Evolutionary conservation across 2,113 vertebrate genomes (phyloP), one percentile per base, ranked within the genome.

Genomic region (Paedocypris sp.): DNA sequence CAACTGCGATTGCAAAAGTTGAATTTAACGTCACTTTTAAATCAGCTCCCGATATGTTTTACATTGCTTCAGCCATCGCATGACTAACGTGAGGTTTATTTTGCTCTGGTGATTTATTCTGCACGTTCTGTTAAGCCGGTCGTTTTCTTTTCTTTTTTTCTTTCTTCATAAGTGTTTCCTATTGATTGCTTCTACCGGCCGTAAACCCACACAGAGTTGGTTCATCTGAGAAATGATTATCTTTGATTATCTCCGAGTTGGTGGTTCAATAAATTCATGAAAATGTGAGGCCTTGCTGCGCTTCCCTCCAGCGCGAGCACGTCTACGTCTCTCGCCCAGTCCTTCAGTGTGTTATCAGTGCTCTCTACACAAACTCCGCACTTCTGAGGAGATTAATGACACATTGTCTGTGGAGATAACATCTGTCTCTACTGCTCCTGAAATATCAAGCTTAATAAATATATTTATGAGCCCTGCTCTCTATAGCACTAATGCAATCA

Each of bases 381-480:
- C 53, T 73, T 73, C 71, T 70, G 71, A 76, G 70, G 70, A 74
- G 76, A 78, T 78, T 78, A 78, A 78, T 78, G 69, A 73, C 74
- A 74, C 68, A 71, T 78, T 76, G 76, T 74, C 73, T 69, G 58
- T 61, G 69, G 74, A 73, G 77, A 78, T 73, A 76, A 74, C 72
- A 77, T 85, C 83, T 81, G 71, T 79, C 74, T 80, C 79, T 77
- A 73, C 71, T 79, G 85, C 78, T 82, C 78, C 82, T 85, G 88
- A 87, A 85, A 88, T 87, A 89, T 89, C 87, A 88, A 84, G 86
- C 85, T 87, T 90, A 90, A 90, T 92, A 91, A 90, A 91, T 91
- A 89, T 88, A 90, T 90, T 90, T 91, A 91, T 88, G 84, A 89
- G 86, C 87, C 85, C 87, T 87, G 87, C 86, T 89, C 88, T 87